Conservation (phyloP, 1,140 invertebrate genomes). For the Megathymus violae region DNA sequence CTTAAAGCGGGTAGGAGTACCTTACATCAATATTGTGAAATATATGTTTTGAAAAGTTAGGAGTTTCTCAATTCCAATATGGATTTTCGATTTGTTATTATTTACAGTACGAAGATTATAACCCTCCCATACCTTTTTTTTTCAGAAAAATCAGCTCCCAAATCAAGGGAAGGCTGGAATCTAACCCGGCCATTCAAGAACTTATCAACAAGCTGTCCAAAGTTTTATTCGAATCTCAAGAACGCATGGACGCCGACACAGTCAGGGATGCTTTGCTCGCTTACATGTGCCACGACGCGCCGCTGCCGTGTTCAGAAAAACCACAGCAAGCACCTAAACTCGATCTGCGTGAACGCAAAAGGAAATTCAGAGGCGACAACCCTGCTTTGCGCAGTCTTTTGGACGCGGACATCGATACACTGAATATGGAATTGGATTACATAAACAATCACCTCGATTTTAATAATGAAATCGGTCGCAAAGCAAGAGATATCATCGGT, state of each 20-base stretch:
- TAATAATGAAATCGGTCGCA: slow-evolving; percentile 72
- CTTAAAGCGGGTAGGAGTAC: no score
- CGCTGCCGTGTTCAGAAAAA: slow-evolving; percentile 87
- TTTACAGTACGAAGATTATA: no score
- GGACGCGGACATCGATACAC: slow-evolving; percentile 68
- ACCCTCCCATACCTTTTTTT: no score
- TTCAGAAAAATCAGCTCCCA: slow-evolving; percentile 71
- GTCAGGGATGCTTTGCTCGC: slow-evolving; percentile 92
- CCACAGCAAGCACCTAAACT: slow-evolving; percentile 53
- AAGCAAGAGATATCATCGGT: slow-evolving; percentile 72
- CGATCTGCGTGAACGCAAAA: slow-evolving; percentile 45
- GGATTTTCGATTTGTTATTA: no score
- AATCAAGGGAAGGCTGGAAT: slow-evolving; percentile 83
- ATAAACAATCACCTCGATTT: slow-evolving; percentile 77
- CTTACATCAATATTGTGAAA: no score
- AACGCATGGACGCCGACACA: slow-evolving; percentile 87
- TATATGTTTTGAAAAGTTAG: no score
- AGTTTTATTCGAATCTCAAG: slow-evolving; percentile 86
- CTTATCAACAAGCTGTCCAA: slow-evolving; percentile 86
- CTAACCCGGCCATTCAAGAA: slow-evolving; percentile 88
- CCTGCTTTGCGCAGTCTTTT: slow-evolving; percentile 54
- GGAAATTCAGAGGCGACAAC: slow-evolving; percentile 48
- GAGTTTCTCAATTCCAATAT: no score
- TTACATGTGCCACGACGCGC: slow-evolving; percentile 92
- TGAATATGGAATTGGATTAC: slow-evolving; percentile 77